Evolutionary conservation across 2,888 invertebrate species (phyloP).

Genomic region (Chalcosyrphus nemorum): DNA sequence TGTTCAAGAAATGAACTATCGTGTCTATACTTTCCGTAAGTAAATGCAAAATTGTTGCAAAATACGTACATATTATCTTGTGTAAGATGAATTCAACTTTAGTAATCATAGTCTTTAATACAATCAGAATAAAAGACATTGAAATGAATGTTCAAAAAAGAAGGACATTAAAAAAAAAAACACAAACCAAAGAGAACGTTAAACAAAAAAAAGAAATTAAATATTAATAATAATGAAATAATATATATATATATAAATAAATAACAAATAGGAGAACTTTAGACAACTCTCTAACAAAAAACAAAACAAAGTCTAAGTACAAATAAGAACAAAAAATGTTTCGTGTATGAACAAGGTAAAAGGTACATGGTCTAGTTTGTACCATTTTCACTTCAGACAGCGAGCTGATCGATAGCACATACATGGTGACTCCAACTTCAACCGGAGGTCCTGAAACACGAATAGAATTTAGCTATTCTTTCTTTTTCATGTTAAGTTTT

Average conservation of each 20-base stretch:
- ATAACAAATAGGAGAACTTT: slow-evolving; percentile 23
- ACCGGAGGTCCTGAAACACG: slow-evolving; percentile 95
- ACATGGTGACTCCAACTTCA: slow-evolving; percentile 98
- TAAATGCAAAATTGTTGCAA: slow-evolving; percentile 22
- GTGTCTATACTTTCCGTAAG: background rate
- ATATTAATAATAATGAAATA: no score
- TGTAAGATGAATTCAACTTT: slow-evolving; percentile 15
- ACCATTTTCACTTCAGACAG: slow-evolving; percentile 99
- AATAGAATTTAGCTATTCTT: slow-evolving; percentile 75
- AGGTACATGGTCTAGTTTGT: slow-evolving; percentile 83
- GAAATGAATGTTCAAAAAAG: slow-evolving; percentile 35
- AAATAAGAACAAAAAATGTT: slow-evolving; percentile 64
- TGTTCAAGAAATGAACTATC: background rate
- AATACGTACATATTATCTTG: slow-evolving; percentile 15
- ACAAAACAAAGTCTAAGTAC: slow-evolving; percentile 60
- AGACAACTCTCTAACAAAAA: slow-evolving; percentile 60
- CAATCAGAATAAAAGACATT: slow-evolving; percentile 46
- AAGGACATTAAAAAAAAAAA: slow-evolving; percentile 23
- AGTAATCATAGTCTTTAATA: slow-evolving; percentile 36
- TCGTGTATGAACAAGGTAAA: slow-evolving; percentile 71
- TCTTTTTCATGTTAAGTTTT: slow-evolving; percentile 26
- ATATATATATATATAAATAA: no score
- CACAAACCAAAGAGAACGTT: slow-evolving; percentile 13
- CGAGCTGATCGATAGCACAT: slow-evolving; percentile 98
- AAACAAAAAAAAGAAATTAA: no score